These are phyloP conservation scores for Onychomys leucogaster DNA, from an alignment of 2,797 vertebrate species.

Conservation along the genomic window DNA sequence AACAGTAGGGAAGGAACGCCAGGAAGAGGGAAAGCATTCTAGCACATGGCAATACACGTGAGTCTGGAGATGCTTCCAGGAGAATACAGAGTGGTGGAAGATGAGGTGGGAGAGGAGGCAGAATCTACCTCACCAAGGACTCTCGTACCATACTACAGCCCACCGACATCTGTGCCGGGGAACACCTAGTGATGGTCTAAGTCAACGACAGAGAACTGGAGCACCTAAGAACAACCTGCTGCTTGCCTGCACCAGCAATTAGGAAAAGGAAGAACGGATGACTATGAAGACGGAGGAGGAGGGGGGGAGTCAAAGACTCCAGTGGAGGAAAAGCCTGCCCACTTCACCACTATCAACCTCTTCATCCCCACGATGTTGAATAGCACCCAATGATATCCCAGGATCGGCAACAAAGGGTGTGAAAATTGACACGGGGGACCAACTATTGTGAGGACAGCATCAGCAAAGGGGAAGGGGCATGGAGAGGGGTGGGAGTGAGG, in stretches of 20 bases:
- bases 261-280: not conserved
- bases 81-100: not conserved
- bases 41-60: fast-evolving
- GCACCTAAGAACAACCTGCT: not conserved
- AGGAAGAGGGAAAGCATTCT: not conserved
- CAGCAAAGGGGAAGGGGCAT: not conserved
- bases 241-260: not conserved
- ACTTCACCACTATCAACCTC: not conserved
- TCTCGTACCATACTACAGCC: not conserved
- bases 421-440: fast-evolving
- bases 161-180: not conserved
- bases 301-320: not conserved
- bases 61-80: not conserved
- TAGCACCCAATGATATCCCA: not conserved
- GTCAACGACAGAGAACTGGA: not conserved
- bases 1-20: not conserved
- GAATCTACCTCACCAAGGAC: not conserved
- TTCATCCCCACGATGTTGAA: fast-evolving
- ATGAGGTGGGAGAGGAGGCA: not conserved
- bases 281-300: not conserved
- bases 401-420: not conserved
- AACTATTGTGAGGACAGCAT: not conserved
- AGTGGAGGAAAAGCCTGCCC: not conserved
- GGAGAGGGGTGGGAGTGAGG: not conserved
- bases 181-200: not conserved